Conservation (phyloP, 2,797 vertebrate genomes). For the Somateria mollissima region DNA sequence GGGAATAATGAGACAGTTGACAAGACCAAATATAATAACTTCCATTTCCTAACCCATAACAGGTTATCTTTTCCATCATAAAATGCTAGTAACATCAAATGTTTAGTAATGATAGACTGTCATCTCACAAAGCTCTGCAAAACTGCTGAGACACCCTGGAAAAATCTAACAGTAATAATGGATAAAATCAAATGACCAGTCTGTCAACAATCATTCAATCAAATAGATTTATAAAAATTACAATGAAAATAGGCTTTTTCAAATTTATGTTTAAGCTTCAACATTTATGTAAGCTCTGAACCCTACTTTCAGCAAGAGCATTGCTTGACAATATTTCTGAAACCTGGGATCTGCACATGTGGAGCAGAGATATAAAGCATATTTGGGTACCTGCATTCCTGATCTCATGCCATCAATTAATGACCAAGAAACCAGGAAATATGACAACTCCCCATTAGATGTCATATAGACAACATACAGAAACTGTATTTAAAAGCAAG, state of each 20-base stretch:
- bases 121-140: not conserved
- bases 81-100: not conserved
- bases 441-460: not conserved
- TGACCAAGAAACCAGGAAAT: conserved; percentile 46
- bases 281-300: not conserved
- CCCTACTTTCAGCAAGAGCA: not conserved
- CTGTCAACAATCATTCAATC: not conserved
- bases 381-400: not conserved
- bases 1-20: conserved; percentile 47
- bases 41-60: conserved; percentile 10
- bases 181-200: conserved; percentile 1
- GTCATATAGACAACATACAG: not conserved
- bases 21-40: conserved; percentile 7
- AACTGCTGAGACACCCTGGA: not conserved
- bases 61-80: not conserved
- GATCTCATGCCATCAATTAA: conserved; percentile 22
- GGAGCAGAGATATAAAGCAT: not conserved
- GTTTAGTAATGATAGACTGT: not conserved
- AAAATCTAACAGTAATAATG: not conserved
- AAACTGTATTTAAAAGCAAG: not conserved
- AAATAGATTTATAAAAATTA: conserved; percentile 3
- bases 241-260: not conserved
- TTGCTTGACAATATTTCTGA: not conserved
- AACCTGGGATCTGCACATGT: not conserved
- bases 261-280: not conserved